Evolutionary conservation across 2,888 invertebrate species (phyloP).

Genomic region (Leucophenga montana): DNA sequence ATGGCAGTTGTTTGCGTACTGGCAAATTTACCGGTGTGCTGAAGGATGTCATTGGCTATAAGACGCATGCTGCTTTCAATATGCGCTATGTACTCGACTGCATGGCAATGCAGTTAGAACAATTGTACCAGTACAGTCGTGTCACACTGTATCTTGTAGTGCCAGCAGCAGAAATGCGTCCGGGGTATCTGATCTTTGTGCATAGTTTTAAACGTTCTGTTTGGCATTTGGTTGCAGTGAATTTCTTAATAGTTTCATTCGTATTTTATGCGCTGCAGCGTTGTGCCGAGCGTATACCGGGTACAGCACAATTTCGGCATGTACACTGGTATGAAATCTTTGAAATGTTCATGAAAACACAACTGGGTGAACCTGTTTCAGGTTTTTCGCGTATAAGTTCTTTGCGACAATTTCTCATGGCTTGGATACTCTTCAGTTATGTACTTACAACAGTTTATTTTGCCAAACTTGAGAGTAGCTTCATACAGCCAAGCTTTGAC

Average conservation of each 20-base stretch:
- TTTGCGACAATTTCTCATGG: conserved; percentile 60
- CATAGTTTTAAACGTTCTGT: conserved; percentile 53
- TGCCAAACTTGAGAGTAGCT: conserved; percentile 69
- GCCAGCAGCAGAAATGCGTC: conserved; percentile 60
- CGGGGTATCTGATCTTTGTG: conserved; percentile 63
- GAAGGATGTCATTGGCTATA: conserved; percentile 49
- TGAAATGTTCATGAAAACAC: conserved; percentile 60
- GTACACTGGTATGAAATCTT: conserved; percentile 55
- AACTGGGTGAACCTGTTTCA: conserved; percentile 61
- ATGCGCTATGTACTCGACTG: conserved; percentile 58
- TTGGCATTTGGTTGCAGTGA: conserved; percentile 56
- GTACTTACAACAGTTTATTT: conserved; percentile 65
- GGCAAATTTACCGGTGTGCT: conserved; percentile 60
- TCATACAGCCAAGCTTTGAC: conserved; percentile 64
- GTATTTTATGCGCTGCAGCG: conserved; percentile 38
- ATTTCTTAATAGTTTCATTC: conserved; percentile 48
- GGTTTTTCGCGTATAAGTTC: conserved; percentile 56
- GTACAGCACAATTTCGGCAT: conserved; percentile 24
- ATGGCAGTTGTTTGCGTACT: conserved; percentile 54
- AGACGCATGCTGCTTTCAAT: conserved; percentile 62
- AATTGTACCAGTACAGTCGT: conserved; percentile 59
- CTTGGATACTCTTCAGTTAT: conserved; percentile 69
- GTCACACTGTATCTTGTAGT: conserved; percentile 60
- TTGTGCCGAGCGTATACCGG: conserved; percentile 32
- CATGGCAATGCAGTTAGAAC: conserved; percentile 49